A percentile compares a stretch with the other conserved stretches of the same genome.
These are phyloP conservation scores for Ophion ellenae DNA, from an alignment of 2,888 invertebrate species.

Conservation along the genomic window DNA sequence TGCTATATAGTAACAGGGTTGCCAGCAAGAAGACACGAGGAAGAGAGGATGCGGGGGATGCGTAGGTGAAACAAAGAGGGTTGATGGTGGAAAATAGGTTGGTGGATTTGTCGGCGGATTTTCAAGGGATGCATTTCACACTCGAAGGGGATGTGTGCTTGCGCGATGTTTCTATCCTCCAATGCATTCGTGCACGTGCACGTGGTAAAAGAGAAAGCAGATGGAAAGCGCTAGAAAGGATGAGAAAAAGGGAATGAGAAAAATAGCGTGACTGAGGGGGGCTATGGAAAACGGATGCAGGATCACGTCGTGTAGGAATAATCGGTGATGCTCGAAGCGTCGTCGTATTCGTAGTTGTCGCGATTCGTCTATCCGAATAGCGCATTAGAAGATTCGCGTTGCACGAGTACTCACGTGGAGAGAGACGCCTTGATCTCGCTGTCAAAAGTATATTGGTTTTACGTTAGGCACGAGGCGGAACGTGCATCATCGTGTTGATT, in stretches of 20 bases:
- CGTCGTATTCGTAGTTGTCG: constrained; percentile 14
- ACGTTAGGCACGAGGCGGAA: background rate
- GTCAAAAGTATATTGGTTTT: constrained; percentile 9
- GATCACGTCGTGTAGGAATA: constrained; percentile 51
- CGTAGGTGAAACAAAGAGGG: constrained; percentile 5
- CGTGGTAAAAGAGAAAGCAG: background rate
- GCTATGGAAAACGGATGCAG: background rate
- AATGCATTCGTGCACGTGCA: background rate
- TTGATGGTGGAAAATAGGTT: constrained; percentile 39
- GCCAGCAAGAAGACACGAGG: constrained; percentile 5
- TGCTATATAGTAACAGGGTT: background rate
- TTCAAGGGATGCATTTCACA: constrained; percentile 63
- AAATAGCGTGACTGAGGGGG: background rate
- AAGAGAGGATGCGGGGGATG: constrained; percentile 9
- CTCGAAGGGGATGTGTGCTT: constrained; percentile 14
- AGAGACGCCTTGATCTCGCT: constrained; percentile 17
- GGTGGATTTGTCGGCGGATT: constrained; percentile 61
- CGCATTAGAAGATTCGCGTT: constrained; percentile 30
- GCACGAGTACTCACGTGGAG: constrained; percentile 10
- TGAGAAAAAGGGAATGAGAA: constrained; percentile 8
- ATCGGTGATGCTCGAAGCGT: constrained; percentile 56
- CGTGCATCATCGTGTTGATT: constrained; percentile 44
- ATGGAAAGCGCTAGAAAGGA: background rate
- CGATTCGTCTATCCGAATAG: constrained; percentile 38
- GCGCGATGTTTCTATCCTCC: background rate